phyloP scores from a whole-genome alignment of 2,888 invertebrate genomes.

The Cephus runcator region DNA sequence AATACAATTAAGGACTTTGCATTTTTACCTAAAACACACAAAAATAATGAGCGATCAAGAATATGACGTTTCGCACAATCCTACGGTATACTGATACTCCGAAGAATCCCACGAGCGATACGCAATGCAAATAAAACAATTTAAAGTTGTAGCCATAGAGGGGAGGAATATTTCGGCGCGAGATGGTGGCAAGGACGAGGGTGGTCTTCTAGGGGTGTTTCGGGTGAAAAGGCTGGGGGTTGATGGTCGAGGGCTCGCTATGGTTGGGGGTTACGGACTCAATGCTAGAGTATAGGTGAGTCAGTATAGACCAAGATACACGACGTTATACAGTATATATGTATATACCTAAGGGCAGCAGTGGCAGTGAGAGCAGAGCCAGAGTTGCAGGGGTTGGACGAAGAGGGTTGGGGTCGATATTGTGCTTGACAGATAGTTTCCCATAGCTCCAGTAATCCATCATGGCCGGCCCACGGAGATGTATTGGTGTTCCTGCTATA shows the following conservation, averaged over 20 bases:
- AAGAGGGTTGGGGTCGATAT: constrained; percentile 64
- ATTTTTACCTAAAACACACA: neutral
- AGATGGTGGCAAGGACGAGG: constrained; percentile 5
- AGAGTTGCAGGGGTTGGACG: constrained; percentile 55
- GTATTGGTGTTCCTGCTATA: constrained; percentile 60
- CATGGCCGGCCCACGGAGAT: constrained; percentile 63
- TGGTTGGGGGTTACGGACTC: constrained; percentile 6
- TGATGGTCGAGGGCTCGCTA: constrained; percentile 17
- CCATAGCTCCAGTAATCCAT: constrained; percentile 64
- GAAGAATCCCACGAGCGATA: neutral
- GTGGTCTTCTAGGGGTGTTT: neutral
- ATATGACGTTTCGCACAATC: neutral
- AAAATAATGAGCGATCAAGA: neutral
- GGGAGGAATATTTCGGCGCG: neutral
- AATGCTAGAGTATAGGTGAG: neutral
- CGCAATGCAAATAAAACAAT: neutral
- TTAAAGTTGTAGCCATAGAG: neutral
- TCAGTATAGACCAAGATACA: neutral
- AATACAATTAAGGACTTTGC: neutral
- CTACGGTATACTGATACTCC: neutral
- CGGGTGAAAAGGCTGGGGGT: constrained; percentile 1
- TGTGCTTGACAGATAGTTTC: constrained; percentile 66
- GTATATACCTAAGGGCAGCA: neutral
- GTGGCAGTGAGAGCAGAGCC: constrained; percentile 36
- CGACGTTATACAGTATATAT: neutral